Conservation (phyloP, 2,888 invertebrate species). For the Xanthia icteritia region DNA sequence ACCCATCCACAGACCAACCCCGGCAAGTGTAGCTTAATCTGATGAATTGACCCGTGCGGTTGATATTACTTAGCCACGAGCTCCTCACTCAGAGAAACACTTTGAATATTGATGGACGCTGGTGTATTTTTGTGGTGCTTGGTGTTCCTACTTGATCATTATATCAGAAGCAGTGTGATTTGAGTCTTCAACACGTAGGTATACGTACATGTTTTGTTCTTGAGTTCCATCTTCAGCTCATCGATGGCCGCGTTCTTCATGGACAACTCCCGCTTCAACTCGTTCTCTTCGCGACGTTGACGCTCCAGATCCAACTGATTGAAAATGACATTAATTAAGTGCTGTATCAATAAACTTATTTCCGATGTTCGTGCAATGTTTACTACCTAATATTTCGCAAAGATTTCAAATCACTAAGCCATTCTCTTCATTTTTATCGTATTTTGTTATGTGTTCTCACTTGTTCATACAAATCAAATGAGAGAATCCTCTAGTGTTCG, state of each 20-base stretch:
- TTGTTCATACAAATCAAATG: not conserved
- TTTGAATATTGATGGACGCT: too few relatives aligned
- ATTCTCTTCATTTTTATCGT: not conserved
- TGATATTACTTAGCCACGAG: too few relatives aligned
- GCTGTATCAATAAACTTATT: not conserved
- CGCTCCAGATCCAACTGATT: conserved; percentile 93
- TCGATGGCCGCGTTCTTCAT: conserved; percentile 94
- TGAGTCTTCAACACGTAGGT: too few relatives aligned
- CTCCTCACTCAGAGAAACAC: too few relatives aligned
- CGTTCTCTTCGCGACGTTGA: conserved; percentile 94
- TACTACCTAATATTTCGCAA: not conserved
- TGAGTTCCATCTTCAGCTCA: conserved; percentile 94
- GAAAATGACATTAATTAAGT: not conserved
- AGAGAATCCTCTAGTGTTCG: not conserved
- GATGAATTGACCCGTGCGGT: too few relatives aligned
- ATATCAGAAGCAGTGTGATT: too few relatives aligned
- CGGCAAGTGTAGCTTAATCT: too few relatives aligned
- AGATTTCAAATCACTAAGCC: not conserved
- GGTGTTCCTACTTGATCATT: too few relatives aligned
- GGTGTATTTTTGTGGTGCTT: too few relatives aligned
- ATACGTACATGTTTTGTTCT: conserved; percentile 91
- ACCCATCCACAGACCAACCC: too few relatives aligned
- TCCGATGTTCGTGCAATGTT: not conserved
- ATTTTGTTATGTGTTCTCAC: not conserved
- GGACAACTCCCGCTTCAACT: conserved; percentile 93